These are phyloP conservation scores for Trilocha varians DNA, from an alignment of 2,888 invertebrate species.

Conservation along the genomic window DNA sequence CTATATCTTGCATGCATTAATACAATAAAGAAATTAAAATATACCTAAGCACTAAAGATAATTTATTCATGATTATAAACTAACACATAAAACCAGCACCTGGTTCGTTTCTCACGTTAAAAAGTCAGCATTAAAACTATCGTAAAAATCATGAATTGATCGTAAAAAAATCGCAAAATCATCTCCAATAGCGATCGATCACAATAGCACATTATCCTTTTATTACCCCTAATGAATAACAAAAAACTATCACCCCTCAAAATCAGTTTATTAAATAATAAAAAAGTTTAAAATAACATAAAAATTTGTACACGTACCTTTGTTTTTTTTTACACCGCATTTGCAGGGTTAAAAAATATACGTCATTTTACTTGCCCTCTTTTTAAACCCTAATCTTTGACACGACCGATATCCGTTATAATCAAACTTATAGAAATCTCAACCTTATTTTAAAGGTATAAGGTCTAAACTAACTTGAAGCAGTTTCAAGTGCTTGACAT, in stretches of 20 bases:
- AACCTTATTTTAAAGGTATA: neutral
- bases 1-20: too few relatives aligned
- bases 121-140: conserved; percentile 31
- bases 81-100: conserved; percentile 24
- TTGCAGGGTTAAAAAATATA: conserved; percentile 47
- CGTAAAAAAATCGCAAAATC: conserved; percentile 67
- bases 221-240: conserved; percentile 64
- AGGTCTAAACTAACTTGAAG: conserved; percentile 13
- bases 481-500: conserved; percentile 18
- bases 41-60: too few relatives aligned
- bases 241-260: conserved; percentile 22
- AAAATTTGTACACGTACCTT: conserved; percentile 62
- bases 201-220: conserved; percentile 64
- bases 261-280: conserved; percentile 60
- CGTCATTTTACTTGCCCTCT: conserved; percentile 54
- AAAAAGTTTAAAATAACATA: conserved; percentile 50
- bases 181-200: conserved; percentile 58
- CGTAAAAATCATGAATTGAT: conserved; percentile 55
- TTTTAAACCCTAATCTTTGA: conserved; percentile 40
- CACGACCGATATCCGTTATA: conserved; percentile 27
- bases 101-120: conserved; percentile 51
- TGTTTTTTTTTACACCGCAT: conserved; percentile 41
- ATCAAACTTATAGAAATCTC: conserved; percentile 3
- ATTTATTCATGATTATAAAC: too few relatives aligned
- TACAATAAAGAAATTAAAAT: too few relatives aligned